Evolutionary conservation across 2,113 vertebrate genomes (phyloP).

Genomic region (Hippocampus abdominalis): DNA sequence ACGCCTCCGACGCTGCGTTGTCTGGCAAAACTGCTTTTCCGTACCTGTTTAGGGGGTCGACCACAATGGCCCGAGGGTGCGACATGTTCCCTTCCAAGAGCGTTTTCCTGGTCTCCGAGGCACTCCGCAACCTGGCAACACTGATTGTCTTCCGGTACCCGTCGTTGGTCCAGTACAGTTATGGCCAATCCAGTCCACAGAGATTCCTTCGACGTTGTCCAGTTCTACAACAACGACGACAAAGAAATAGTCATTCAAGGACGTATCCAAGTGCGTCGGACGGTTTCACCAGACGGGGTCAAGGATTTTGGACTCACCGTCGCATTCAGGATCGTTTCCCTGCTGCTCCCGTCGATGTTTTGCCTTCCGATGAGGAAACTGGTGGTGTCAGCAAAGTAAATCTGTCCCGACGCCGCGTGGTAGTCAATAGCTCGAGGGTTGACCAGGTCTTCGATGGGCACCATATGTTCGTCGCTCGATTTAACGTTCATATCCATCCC

Average conservation of each 20-base stretch:
- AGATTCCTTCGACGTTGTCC: conserved; percentile 97
- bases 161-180: conserved; percentile 98
- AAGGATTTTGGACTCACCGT: conserved; percentile 71
- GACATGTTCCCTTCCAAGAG: conserved; percentile 95
- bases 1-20: neutral
- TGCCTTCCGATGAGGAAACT: conserved; percentile 96
- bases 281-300: neutral
- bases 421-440: conserved; percentile 96
- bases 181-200: conserved; percentile 97
- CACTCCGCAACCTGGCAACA: conserved; percentile 87
- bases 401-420: conserved; percentile 86
- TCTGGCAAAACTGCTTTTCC: neutral
- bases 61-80: conserved; percentile 92
- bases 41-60: conserved; percentile 93
- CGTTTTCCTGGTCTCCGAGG: conserved; percentile 90
- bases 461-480: conserved; percentile 91
- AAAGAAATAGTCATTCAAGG: conserved; percentile 3
- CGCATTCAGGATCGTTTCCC: conserved; percentile 96
- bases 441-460: conserved; percentile 91
- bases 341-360: conserved; percentile 86
- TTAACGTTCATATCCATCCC: conserved; percentile 94
- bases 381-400: conserved; percentile 98
- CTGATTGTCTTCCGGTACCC: conserved; percentile 95
- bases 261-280: neutral
- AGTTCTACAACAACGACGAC: conserved; percentile 73